These are phyloP conservation scores for Drosophila peninsularis DNA, from an alignment of 2,888 invertebrate species.

Conservation along the genomic window DNA sequence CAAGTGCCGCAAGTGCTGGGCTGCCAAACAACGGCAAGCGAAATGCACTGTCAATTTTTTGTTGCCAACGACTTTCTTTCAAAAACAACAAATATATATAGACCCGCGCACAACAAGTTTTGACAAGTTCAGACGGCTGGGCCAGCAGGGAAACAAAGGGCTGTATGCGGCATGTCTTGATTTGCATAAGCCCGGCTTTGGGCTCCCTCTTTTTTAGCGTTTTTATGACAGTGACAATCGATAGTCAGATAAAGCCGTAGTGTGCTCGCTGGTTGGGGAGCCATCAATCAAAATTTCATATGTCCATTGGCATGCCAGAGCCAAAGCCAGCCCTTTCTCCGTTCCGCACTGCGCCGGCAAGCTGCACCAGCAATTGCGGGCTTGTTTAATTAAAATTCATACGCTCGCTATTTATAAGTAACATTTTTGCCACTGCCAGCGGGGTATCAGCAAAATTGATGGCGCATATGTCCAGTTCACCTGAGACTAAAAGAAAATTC, in stretches of 20 bases:
- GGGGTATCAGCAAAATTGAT: conserved; percentile 34
- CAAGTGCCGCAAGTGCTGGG: conserved; percentile 37
- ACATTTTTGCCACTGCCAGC: conserved; percentile 34
- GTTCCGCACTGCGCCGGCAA: not conserved
- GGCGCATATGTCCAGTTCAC: too few relatives aligned
- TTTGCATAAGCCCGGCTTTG: conserved; percentile 71
- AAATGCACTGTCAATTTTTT: conserved; percentile 66
- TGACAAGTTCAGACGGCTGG: conserved; percentile 51
- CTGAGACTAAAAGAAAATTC: too few relatives aligned
- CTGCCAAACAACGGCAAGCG: conserved; percentile 61
- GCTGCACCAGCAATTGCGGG: conserved; percentile 30
- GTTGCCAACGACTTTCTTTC: conserved; percentile 41
- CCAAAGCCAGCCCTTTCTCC: not conserved
- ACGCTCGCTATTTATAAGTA: conserved; percentile 45
- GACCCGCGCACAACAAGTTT: conserved; percentile 51
- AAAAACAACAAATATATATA: conserved; percentile 5
- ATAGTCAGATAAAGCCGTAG: conserved; percentile 61
- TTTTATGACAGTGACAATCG: conserved; percentile 78
- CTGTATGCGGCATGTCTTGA: conserved; percentile 74
- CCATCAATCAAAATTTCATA: conserved; percentile 76
- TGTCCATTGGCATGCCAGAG: conserved; percentile 45
- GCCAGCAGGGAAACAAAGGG: conserved; percentile 41
- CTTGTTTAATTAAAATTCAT: conserved; percentile 66
- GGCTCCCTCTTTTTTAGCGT: conserved; percentile 43
- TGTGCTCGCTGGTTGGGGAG: conserved; percentile 56